A percentile compares a stretch with the other conserved stretches of the same genome.
Evolutionary conservation across 2,888 invertebrate species (phyloP).

Genomic region (Dasysyrphus albostriatus): DNA sequence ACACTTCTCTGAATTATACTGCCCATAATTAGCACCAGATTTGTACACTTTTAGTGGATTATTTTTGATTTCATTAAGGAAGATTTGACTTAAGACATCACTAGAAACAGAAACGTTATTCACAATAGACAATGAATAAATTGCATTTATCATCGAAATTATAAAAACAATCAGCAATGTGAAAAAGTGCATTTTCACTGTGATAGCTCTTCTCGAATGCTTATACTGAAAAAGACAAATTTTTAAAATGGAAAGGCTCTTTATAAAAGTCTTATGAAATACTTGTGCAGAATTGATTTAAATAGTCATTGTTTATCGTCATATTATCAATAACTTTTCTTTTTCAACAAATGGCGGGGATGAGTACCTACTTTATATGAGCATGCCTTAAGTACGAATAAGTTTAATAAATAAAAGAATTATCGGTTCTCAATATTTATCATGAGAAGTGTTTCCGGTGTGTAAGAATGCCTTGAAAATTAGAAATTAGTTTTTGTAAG

Average conservation of each 20-base stretch:
- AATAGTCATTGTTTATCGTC: too few species aligned
- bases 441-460: too few species aligned
- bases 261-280: not conserved
- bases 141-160: not conserved
- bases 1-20: conserved; percentile 34
- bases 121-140: conserved; percentile 25
- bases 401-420: too few species aligned
- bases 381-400: too few species aligned
- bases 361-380: too few species aligned
- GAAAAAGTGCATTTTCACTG: not conserved
- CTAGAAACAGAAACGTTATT: conserved; percentile 51
- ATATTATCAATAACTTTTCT: too few species aligned
- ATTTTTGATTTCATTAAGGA: conserved; percentile 31
- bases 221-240: not conserved
- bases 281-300: too few species aligned
- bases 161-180: not conserved
- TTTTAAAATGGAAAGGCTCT: not conserved
- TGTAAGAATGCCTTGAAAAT: too few species aligned
- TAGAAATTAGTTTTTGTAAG: too few species aligned
- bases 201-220: not conserved
- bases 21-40: not conserved
- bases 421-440: too few species aligned
- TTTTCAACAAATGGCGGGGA: too few species aligned
- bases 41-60: conserved; percentile 6
- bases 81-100: conserved; percentile 35